Conservation (phyloP, 2,113 vertebrate species). For the Actinemys pallida region DNA sequence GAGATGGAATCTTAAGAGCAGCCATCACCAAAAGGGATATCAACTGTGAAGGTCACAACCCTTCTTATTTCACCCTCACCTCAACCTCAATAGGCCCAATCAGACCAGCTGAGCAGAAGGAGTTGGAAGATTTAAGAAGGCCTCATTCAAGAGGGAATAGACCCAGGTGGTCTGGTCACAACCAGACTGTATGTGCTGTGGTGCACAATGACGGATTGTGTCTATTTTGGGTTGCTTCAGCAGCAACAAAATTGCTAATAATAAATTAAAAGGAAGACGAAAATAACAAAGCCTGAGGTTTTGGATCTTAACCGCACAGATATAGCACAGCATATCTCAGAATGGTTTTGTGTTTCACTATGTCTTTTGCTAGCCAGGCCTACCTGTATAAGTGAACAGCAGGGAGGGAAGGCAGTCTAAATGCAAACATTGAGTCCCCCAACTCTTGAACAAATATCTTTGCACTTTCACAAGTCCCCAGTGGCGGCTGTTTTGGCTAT, state of each 20-base stretch:
- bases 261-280: neutral
- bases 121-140: neutral
- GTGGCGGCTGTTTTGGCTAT: neutral
- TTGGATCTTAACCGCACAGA: neutral
- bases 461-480: neutral
- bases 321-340: neutral
- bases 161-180: neutral
- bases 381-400: neutral
- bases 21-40: constrained; percentile 1
- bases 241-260: neutral
- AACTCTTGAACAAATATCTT: neutral
- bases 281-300: neutral
- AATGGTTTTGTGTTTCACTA: neutral
- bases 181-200: neutral
- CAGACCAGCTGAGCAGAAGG: neutral
- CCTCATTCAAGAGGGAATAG: neutral
- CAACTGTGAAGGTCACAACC: neutral
- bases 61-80: constrained; percentile 1
- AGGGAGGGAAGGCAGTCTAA: neutral
- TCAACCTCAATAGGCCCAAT: neutral
- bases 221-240: constrained; percentile 13
- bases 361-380: neutral
- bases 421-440: neutral
- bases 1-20: neutral
- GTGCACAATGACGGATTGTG: neutral